A percentile compares a stretch with the other conserved stretches of the same genome.
Conservation (phyloP, 2,888 invertebrate species). For the Coelinius sp. region DNA sequence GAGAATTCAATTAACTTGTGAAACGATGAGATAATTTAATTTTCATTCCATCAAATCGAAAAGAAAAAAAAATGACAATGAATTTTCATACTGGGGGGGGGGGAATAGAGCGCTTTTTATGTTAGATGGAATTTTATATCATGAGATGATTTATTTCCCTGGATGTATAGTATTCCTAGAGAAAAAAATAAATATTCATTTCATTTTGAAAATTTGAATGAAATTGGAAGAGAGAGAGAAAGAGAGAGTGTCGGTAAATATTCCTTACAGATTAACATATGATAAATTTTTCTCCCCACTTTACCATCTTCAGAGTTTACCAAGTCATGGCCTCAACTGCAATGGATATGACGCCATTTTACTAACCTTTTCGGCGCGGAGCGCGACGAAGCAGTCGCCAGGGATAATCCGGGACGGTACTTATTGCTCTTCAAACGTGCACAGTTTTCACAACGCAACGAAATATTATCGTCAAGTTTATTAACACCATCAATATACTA, state of each 20-base stretch:
- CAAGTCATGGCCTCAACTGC: neutral
- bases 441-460: conserved; percentile 1
- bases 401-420: conserved; percentile 24
- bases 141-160: no score
- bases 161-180: no score
- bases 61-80: no score
- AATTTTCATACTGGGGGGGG: no score
- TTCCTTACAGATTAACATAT: neutral
- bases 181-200: no score
- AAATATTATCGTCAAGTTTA: neutral
- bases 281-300: neutral
- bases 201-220: neutral
- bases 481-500: neutral
- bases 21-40: no score
- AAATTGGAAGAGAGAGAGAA: neutral
- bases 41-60: no score
- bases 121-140: no score
- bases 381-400: conserved; percentile 46
- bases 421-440: conserved; percentile 18
- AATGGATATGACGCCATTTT: conserved; percentile 69
- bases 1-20: no score
- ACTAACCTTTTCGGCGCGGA: conserved; percentile 68
- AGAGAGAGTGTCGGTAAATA: neutral
- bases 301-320: neutral
- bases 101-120: no score